A percentile compares a stretch with the other conserved stretches of the same genome.
Conservation (phyloP, 64 coral and sea anemone genomes). For the Montipora efflorescens region DNA sequence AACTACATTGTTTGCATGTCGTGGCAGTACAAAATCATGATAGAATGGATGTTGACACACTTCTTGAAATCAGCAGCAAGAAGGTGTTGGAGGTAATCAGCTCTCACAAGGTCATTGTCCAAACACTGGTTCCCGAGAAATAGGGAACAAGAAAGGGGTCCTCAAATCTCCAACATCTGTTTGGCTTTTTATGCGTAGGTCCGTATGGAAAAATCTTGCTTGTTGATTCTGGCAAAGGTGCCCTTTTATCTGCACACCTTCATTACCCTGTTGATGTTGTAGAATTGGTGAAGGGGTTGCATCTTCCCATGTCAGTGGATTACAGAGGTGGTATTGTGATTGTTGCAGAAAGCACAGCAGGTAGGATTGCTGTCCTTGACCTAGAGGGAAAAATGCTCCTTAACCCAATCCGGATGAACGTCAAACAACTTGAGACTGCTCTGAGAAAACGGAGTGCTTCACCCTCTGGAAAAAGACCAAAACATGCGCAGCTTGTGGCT, state of each 20-base stretch:
- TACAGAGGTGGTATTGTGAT: slow-evolving; percentile 31
- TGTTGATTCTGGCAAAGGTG: slow-evolving; percentile 51
- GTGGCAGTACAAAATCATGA: no score
- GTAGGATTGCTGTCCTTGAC: slow-evolving; percentile 49
- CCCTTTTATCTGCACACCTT: slow-evolving; percentile 40
- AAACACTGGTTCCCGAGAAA: no score
- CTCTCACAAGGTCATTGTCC: no score
- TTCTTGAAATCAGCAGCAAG: no score
- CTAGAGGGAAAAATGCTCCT: slow-evolving; percentile 24
- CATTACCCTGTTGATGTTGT: slow-evolving; percentile 56
- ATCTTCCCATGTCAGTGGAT: slow-evolving; percentile 41
- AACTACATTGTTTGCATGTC: no score
- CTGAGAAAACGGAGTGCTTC: not conserved
- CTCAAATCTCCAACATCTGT: no score
- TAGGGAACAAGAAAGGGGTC: no score
- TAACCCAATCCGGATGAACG: slow-evolving; percentile 43
- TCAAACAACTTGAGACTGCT: slow-evolving; percentile 38
- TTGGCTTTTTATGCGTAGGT: not conserved
- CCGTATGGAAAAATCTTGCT: slow-evolving; percentile 34
- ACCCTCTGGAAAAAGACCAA: no score
- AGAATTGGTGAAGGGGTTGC: slow-evolving; percentile 46
- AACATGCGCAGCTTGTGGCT: no score
- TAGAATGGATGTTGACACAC: no score
- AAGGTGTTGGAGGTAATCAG: no score
- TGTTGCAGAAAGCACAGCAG: slow-evolving; percentile 50